phyloP scores from a whole-genome alignment of 1,140 invertebrate species.

The Lysiphlebus fabarum region DNA sequence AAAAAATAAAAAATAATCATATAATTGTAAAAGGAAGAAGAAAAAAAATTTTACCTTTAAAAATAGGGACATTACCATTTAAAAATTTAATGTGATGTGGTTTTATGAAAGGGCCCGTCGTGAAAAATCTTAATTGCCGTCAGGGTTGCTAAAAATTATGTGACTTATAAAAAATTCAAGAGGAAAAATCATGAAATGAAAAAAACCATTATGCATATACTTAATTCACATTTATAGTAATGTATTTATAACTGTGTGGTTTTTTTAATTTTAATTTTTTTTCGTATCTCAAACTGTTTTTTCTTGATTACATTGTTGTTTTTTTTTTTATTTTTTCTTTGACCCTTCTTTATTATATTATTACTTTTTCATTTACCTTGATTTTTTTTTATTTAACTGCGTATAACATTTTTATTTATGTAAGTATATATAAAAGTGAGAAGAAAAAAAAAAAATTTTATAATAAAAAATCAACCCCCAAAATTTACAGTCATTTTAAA shows the following conservation, averaged over 20 bases:
- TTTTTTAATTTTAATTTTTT: too few relatives aligned
- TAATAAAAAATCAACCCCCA: constrained; percentile 7
- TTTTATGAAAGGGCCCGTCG: constrained; percentile 26
- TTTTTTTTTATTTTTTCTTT: too few relatives aligned
- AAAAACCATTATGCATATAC: neutral
- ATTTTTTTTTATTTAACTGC: too few relatives aligned
- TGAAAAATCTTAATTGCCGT: constrained; percentile 31
- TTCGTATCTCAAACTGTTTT: too few relatives aligned
- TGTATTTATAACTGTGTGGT: too few relatives aligned
- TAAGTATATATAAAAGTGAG: too few relatives aligned
- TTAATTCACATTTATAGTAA: too few relatives aligned
- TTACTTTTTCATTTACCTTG: too few relatives aligned
- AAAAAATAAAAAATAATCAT: too few relatives aligned
- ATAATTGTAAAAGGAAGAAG: constrained; percentile 5
- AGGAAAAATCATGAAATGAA: constrained; percentile 11
- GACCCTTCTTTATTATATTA: too few relatives aligned
- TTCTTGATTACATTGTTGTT: too few relatives aligned
- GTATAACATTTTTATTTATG: too few relatives aligned
- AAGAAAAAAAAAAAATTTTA: neutral
- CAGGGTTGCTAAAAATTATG: constrained; percentile 27
- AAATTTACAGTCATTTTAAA: constrained; percentile 3
- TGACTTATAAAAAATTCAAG: constrained; percentile 27
- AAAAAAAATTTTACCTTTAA: constrained; percentile 11
- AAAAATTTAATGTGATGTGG: constrained; percentile 25
- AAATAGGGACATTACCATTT: constrained; percentile 5